Percentiles rank a stretch among this genome's conserved stretches.
Conservation (phyloP, 2,797 vertebrate genomes). For the Mus caroli region DNA sequence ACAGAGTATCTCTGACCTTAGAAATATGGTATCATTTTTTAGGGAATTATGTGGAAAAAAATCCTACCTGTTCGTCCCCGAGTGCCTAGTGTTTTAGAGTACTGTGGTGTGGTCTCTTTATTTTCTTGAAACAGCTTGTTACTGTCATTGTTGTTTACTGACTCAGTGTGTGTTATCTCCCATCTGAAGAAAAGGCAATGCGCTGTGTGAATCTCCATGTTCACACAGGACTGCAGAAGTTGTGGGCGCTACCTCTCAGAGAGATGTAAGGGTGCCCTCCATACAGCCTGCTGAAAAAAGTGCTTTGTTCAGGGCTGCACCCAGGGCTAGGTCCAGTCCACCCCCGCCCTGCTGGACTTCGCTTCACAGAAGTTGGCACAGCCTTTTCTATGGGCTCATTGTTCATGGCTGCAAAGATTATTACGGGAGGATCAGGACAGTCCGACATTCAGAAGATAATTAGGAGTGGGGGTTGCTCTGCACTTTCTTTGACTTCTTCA, state of each 20-base stretch:
- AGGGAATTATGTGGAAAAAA: background rate
- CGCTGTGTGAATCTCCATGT: background rate
- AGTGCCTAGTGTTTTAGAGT: constrained; percentile 44
- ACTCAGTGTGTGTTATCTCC: background rate
- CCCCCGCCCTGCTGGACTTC: background rate
- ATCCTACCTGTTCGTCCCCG: background rate
- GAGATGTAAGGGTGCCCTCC: constrained; percentile 33
- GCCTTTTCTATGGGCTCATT: constrained; percentile 1
- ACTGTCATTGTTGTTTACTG: background rate
- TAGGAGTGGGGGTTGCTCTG: background rate
- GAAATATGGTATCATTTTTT: constrained; percentile 42
- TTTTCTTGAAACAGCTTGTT: constrained; percentile 62
- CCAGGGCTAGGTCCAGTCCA: background rate
- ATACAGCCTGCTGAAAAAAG: background rate
- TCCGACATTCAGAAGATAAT: background rate
- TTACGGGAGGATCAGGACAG: background rate
- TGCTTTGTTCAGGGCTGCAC: accelerated
- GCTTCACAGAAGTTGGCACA: background rate
- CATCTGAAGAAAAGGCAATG: background rate
- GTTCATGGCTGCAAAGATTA: background rate
- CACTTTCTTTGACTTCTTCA: background rate
- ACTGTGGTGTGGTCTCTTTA: background rate
- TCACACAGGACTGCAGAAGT: constrained; percentile 39
- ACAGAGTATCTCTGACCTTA: constrained; percentile 24
- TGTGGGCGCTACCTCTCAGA: constrained; percentile 42